Evolutionary conservation across 2,113 vertebrate genomes (phyloP), one percentile per base, ranked within the genome.

Genomic region (Plotosus lineatus): DNA sequence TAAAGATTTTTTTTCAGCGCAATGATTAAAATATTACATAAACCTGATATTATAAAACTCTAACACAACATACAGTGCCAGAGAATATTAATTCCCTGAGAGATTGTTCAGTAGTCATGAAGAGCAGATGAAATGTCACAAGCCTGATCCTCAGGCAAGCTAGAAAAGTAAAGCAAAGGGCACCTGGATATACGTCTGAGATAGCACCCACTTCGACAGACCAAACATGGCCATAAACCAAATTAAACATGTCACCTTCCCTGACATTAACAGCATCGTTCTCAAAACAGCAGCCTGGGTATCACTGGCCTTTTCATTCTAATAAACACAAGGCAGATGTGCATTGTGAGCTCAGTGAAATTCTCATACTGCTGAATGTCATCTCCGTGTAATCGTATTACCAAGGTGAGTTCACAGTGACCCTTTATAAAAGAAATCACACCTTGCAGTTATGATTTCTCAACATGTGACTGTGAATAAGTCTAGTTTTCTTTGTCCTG

Each of bases 101-200:
- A 36, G 44, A 44, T 10, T 80, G 66, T 44, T 72, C 53, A 31
- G 66, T 10, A 21, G 75, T 9, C 3, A 60, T 46, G 9, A 58
- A 63, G 53, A 56, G 65, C 10, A 53, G 77, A 12, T 44, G 51
- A 81, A 86, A 86, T 76, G 85, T 82, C 83, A 84, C 6, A 26
- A 73, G 79, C 69, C n/a, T 46, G 46, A 68, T 79, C 75, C 82
- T 26, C 42, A 44, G 71, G 79, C 55, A 19, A 14, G n/a, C 28
- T 2, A 6, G n/a, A 14, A 60, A 63, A 69, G 50, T 15, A 44
- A 80, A 68, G 28, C 55, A 81, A 83, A 81, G 50, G 78, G n/a
- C 66, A 83, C 58, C 74, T 77, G 50, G 69, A 82, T 56, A 17
- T 74, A 51, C 48, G 65, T 50, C 50, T 19, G 36, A 51, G 4